A percentile compares a stretch with the other conserved stretches of the same genome.
phyloP scores from a whole-genome alignment of 2,797 vertebrate genomes.

The Gallinago nigripennis region DNA sequence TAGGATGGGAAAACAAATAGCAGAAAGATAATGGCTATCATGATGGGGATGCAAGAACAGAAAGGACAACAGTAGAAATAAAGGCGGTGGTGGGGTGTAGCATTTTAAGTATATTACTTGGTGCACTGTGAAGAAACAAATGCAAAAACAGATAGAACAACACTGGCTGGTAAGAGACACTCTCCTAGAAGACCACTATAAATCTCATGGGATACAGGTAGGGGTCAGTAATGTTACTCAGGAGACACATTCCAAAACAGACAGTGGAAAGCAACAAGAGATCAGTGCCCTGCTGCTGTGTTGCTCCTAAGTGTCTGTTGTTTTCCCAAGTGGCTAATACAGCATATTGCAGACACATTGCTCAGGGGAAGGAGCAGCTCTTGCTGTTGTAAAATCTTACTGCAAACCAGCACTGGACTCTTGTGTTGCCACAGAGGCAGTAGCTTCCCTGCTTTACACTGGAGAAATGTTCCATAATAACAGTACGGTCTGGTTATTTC shows the following conservation, averaged over 20 bases:
- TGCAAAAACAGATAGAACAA: not conserved
- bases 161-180: not conserved
- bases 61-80: not conserved
- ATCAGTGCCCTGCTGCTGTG: not conserved
- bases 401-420: not conserved
- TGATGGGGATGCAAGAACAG: not conserved
- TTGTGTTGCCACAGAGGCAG: not conserved
- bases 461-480: rapidly evolving
- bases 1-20: not conserved
- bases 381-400: not conserved
- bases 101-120: not conserved
- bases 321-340: not conserved
- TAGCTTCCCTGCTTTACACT: not conserved
- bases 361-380: not conserved
- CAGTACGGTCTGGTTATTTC: not conserved
- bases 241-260: not conserved
- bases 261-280: not conserved
- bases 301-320: not conserved
- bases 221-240: not conserved
- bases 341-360: not conserved
- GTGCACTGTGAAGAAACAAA: not conserved
- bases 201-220: not conserved
- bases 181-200: not conserved
- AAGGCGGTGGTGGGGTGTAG: not conserved
- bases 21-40: not conserved